phyloP scores from a whole-genome alignment of 2,888 invertebrate species.

The Amphimallon solstitiale region DNA sequence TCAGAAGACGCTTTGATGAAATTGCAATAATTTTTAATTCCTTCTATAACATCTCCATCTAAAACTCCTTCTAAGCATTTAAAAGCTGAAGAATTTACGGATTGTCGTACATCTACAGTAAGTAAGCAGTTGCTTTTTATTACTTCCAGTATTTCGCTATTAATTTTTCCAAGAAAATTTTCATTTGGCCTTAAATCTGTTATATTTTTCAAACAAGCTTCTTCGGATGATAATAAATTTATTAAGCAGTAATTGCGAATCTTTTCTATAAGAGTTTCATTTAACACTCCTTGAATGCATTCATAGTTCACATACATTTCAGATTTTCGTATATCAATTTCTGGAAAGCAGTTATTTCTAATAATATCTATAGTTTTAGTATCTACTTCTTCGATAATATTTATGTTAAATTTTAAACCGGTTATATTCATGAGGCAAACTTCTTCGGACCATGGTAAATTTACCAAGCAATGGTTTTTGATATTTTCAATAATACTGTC shows the following conservation, averaged over 20 bases:
- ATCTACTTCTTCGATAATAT: neutral
- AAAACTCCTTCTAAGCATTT: no score
- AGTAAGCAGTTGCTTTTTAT: no score
- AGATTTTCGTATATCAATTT: neutral
- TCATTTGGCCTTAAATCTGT: neutral
- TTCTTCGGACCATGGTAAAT: neutral
- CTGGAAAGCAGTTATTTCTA: neutral
- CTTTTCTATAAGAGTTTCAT: neutral
- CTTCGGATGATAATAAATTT: neutral
- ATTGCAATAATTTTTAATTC: no score
- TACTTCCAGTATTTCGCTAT: neutral
- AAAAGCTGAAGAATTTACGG: no score
- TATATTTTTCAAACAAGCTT: neutral
- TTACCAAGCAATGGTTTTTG: neutral
- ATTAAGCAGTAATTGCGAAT: neutral
- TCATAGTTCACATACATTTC: neutral
- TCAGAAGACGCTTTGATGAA: no score
- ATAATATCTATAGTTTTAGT: neutral
- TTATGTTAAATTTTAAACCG: neutral
- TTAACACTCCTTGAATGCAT: neutral
- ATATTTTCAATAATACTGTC: neutral
- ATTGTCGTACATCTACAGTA: no score
- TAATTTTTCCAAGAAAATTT: neutral
- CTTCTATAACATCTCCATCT: no score
- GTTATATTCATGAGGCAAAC: conserved; percentile 10